These are phyloP conservation scores for Pachypsylla venusta DNA, from an alignment of 1,140 invertebrate genomes.

Conservation along the genomic window DNA sequence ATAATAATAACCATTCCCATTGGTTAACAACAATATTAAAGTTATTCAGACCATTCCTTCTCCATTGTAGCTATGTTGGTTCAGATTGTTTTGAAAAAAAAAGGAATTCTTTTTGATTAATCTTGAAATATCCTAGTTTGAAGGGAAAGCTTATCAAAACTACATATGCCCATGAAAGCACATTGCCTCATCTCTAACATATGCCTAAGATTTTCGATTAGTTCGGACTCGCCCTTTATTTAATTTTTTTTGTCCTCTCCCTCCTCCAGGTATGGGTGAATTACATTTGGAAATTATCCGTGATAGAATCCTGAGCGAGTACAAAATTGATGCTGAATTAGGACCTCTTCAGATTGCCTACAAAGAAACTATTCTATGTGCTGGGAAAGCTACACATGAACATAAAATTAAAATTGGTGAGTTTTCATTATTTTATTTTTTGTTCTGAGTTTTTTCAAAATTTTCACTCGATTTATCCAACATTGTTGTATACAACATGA, in stretches of 20 bases:
- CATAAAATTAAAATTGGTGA: constrained; percentile 50
- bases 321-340: constrained; percentile 82
- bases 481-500: constrained; percentile 12
- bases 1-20: too few relatives aligned
- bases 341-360: constrained; percentile 91
- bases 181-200: too few relatives aligned
- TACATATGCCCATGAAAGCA: too few relatives aligned
- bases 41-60: too few relatives aligned
- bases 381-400: constrained; percentile 36
- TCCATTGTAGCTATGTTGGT: too few relatives aligned
- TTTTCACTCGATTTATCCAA: constrained; percentile 6
- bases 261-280: constrained; percentile 75
- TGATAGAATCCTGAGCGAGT: constrained; percentile 71
- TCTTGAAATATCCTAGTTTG: too few relatives aligned
- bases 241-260: constrained; percentile 8
- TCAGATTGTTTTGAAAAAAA: too few relatives aligned
- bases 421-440: constrained; percentile 14
- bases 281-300: constrained; percentile 90
- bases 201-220: too few relatives aligned
- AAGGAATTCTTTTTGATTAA: too few relatives aligned
- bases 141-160: too few relatives aligned
- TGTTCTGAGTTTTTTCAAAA: constrained; percentile 4
- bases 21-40: too few relatives aligned
- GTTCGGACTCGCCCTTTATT: too few relatives aligned
- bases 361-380: constrained; percentile 51